Conservation (phyloP, 2,888 invertebrate genomes). For the Hyles lineata region DNA sequence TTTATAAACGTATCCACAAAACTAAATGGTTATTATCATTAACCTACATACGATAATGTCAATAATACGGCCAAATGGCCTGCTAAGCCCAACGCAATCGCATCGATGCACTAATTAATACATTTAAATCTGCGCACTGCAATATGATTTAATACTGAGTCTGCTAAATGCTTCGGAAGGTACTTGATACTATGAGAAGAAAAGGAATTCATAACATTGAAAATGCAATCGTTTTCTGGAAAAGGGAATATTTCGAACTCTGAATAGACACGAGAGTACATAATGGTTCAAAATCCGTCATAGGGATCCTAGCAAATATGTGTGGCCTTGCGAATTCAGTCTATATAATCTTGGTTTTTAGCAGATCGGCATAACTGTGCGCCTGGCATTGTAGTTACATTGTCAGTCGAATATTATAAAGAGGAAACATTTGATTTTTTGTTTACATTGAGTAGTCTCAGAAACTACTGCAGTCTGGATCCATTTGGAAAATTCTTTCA, state of each 20-base stretch:
- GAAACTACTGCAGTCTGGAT: no score
- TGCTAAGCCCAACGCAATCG: slow-evolving; percentile 8
- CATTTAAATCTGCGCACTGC: slow-evolving; percentile 26
- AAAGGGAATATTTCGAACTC: no score
- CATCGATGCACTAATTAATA: slow-evolving; percentile 13
- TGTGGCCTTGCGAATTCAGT: no score
- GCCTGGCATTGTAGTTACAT: no score
- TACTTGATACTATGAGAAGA: not conserved
- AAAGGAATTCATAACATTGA: not conserved
- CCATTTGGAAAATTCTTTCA: no score
- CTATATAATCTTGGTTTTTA: no score
- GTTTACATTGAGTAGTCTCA: no score
- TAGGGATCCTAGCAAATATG: no score
- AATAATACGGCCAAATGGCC: slow-evolving; percentile 4
- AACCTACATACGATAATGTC: slow-evolving; percentile 9
- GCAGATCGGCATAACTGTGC: no score
- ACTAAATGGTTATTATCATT: not conserved
- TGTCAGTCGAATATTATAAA: no score
- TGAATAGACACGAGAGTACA: no score
- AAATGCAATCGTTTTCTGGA: slow-evolving; percentile 3
- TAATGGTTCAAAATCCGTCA: not conserved
- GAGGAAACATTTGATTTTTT: no score
- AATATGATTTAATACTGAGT: slow-evolving; percentile 15
- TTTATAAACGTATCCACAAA: not conserved
- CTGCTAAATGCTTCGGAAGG: slow-evolving; percentile 4